Base-by-base conservation (phyloP, 2,888 invertebrate genomes). In the Aproaerema taeniolella region DNA sequence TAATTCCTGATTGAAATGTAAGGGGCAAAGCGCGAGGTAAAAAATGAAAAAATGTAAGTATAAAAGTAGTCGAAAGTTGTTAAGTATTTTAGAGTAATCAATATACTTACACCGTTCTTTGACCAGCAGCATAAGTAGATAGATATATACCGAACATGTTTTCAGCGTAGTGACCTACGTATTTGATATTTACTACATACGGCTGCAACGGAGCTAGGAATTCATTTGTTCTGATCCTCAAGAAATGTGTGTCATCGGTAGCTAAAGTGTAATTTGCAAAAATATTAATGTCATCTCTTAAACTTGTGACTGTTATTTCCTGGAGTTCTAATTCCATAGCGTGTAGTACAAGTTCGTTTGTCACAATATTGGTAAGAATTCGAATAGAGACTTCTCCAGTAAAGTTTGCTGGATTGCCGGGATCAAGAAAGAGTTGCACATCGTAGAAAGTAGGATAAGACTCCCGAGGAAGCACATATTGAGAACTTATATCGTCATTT, bases 101-200 rank as follows among this genome's bases (percentile, higher is more conserved):
- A n/a, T n/a, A n/a, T 53, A 79, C 82, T 79, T 55, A 85, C 83
- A 64, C 55, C 12, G 49, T 51, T 10, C 44, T 48, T 10, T 61
- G 47, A 1, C 52, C 47, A 8, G 64, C 49, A 4, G 55, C 48
- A 46, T 91, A 91, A 2, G 78, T 87, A 24, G 91, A 89, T 15
- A 89, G 73, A 49, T 91, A 91, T 15, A 93, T 86, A 12, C 93
- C 93, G 40, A 88, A 88, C 63, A 91, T 83, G 28, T 90, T 88
- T 11, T 79, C 79, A 24, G 88, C 88, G 40, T 91, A 88, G 2
- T 67, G 62, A 0, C 89, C 92, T 0, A 59, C 64, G 52, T 89
- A 94, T 0, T 76, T 61, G 43, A 93, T 90, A 41, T 79, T 66
- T 1, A 91, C 51, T 0, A 60, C 59, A 53, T 91, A 89, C 0